Evolutionary conservation across 2,888 invertebrate genomes (phyloP).

Genomic region (Aleiodes alternator): DNA sequence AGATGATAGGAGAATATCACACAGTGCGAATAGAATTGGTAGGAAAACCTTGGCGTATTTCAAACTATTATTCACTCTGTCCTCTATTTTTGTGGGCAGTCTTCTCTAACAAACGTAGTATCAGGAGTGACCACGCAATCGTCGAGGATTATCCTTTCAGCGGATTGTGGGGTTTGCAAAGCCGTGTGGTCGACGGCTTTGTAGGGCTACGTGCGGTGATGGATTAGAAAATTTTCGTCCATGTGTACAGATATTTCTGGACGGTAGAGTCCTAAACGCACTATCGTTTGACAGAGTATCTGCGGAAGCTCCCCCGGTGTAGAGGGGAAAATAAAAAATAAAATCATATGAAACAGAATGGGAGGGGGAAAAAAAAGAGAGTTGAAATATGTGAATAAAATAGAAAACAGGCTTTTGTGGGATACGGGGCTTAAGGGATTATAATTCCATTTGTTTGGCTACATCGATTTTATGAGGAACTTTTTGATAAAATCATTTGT

Average conservation of each 20-base stretch:
- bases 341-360: background rate
- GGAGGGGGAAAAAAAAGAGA: background rate
- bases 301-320: background rate
- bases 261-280: background rate
- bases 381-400: slow-evolving; percentile 11
- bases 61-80: slow-evolving; percentile 1
- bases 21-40: too few species aligned
- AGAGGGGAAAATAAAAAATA: too few species aligned
- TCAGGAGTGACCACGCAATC: slow-evolving; percentile 41
- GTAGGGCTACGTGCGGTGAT: slow-evolving; percentile 28
- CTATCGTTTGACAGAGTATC: slow-evolving; percentile 5
- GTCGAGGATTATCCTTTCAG: slow-evolving; percentile 46
- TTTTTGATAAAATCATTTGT: background rate
- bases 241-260: slow-evolving; percentile 9
- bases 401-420: slow-evolving; percentile 10
- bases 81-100: slow-evolving; percentile 5
- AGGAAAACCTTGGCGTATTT: too few species aligned
- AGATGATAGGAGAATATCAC: too few species aligned
- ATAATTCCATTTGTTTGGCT: slow-evolving; percentile 54
- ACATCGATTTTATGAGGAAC: slow-evolving; percentile 47
- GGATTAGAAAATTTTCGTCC: slow-evolving; percentile 28
- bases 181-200: slow-evolving; percentile 31
- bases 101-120: slow-evolving; percentile 33
- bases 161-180: slow-evolving; percentile 39
- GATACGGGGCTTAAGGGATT: slow-evolving; percentile 42